These are phyloP conservation scores for Drosophila bifasciata DNA, from an alignment of 1,140 invertebrate species.

Conservation along the genomic window DNA sequence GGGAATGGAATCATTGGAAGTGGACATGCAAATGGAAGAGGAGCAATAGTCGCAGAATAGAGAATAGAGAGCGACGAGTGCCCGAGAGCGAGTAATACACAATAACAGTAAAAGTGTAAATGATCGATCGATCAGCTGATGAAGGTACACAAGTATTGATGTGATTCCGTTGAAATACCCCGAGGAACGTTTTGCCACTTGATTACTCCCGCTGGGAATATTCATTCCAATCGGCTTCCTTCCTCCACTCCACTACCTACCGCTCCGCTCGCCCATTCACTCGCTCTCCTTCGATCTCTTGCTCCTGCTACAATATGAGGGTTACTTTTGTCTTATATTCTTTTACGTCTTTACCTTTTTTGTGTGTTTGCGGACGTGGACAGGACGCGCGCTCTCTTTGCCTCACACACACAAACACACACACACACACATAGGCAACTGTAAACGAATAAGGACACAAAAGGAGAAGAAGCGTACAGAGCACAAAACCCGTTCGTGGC, in stretches of 20 bases:
- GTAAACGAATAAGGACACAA: conserved; percentile 75
- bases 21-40: no score
- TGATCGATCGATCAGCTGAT: no score
- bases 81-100: no score
- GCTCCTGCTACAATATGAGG: conserved; percentile 33
- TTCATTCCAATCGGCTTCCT: neutral
- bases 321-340: conserved; percentile 43
- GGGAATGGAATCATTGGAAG: no score
- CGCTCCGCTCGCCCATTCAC: neutral
- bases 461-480: conserved; percentile 49
- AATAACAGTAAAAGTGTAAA: no score
- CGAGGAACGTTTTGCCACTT: neutral
- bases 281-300: conserved; percentile 13
- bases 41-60: no score
- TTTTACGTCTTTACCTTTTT: conserved; percentile 54
- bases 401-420: conserved; percentile 7
- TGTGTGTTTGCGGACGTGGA: conserved; percentile 26
- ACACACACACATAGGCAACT: conserved; percentile 19
- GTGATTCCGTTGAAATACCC: no score
- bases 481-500: conserved; percentile 54
- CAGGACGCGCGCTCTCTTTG: conserved; percentile 38
- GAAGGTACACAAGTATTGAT: no score
- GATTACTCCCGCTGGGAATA: neutral
- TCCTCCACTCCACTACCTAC: neutral
- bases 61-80: no score